Evolutionary conservation across 2,113 vertebrate species (phyloP), one percentile per base, ranked within the genome.

Genomic region (Gopherus evgoodei): DNA sequence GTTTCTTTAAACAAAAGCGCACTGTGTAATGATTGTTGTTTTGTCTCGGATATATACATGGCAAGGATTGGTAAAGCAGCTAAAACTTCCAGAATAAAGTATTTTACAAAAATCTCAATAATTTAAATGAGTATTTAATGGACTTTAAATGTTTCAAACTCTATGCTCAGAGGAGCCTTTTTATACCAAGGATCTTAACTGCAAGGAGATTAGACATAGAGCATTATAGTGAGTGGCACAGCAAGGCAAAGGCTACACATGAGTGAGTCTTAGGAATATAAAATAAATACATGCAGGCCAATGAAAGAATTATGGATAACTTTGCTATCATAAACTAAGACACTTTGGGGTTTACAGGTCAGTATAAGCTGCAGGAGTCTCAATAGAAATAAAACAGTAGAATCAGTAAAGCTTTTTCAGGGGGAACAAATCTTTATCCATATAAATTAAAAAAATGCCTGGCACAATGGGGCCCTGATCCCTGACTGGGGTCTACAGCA

Each of bases 321-420:
- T 29, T 35, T 52, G 27, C 27, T 89, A 17, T 76, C 80, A 76
- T 75, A 87, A 95, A 80, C 27, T 87, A 14, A 0, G 65, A 38
- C 62, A 44, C 44, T 93, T 93, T 69, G 56, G 5, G 42, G 69
- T 6, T 76, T 90, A 35, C 0, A 1, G 47, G 11, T 84, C 25
- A 59, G 42, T 44, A 12, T 50, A 82, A 93, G 35, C 17, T 94
- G 91, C 87, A 29, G 47, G 44, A 35, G 84, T 84, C 14, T 6
- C 53, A 89, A 49, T 7, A 19, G 81, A 91, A 96, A 91, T 78
- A 97, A 93, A 29, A 11, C n/a, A 3, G 14, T 57, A 7, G 72
- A 96, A 78, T 69, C 90, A 78, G 44, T 10, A 82, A 89, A n/a
- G 9, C 8, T 91, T 86, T 93, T 87, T 85, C 86, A 87, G 76